Base-by-base conservation (phyloP, 2,888 invertebrate species). In the Phymatocera aterrima region DNA sequence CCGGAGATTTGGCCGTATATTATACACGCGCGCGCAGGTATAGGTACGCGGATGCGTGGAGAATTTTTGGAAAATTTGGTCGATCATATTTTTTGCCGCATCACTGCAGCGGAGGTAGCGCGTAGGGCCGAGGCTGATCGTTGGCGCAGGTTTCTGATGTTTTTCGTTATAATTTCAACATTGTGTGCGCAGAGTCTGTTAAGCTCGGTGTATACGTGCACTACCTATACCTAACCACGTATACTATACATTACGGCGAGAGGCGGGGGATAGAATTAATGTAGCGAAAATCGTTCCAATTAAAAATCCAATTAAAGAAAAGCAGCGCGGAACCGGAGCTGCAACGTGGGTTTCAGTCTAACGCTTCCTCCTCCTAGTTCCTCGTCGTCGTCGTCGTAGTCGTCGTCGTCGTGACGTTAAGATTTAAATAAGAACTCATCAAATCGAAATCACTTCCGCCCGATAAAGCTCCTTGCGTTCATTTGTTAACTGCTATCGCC, bases 221-320 rank as follows among this genome's bases (percentile, higher is more conserved):
- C 48, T 21, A 21, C 3, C 18, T 51, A 51, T 51, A 51, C 2
- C n/a, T n/a, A 12, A 12, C 60, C 4, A 2, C 28, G 24, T n/a
- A 15, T 15, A 61, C 18, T 8, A 34, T 61, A 3, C 28, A n/a
- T n/a, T 18, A 78, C 79, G 77, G 57, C 77, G 79, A 80, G 80
- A 79, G 48, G 40, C 5, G 72, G 34, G 78, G 43, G 81, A 79
- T 80, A 70, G 83, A 85, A 88, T 88, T 87, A 87, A 89, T 88
- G 87, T 87, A 88, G 85, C 85, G 85, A 83, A 84, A 88, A 87
- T 87, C 86, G 85, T 84, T 83, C 84, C 88, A 89, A 89, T 89
- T 89, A 89, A 89, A 89, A 89, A 88, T 88, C 87, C 89, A 89
- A 89, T 89, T 89, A 89, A 89, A 88, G 87, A 84, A 87, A 83